phyloP scores from a whole-genome alignment of 2,888 invertebrate genomes.

The Nomada fucata region DNA sequence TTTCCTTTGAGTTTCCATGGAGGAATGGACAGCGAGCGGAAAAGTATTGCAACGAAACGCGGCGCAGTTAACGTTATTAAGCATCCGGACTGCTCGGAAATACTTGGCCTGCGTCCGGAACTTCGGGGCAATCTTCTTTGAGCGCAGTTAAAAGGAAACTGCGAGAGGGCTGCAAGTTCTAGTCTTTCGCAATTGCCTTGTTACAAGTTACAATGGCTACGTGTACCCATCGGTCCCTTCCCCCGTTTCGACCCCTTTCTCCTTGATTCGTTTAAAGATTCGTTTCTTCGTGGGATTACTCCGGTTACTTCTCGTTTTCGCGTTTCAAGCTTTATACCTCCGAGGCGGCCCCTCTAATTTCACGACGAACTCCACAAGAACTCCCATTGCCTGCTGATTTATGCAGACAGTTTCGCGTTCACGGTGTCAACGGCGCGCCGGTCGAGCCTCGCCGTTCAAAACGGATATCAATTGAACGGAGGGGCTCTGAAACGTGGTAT shows the following conservation, averaged over 20 bases:
- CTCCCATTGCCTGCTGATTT: slow-evolving; percentile 14
- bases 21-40: slow-evolving; percentile 5
- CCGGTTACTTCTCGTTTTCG: too few relatives aligned
- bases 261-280: neutral
- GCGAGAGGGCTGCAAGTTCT: slow-evolving; percentile 14
- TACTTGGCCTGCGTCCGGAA: slow-evolving; percentile 23
- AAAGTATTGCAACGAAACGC: slow-evolving; percentile 35
- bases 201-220: slow-evolving; percentile 42
- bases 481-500: slow-evolving; percentile 12
- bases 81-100: slow-evolving; percentile 32
- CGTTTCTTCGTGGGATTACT: too few relatives aligned
- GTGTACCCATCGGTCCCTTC: slow-evolving; percentile 23
- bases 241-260: neutral
- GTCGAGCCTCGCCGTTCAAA: neutral
- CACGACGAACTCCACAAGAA: neutral
- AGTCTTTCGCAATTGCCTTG: slow-evolving; percentile 34
- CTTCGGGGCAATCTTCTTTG: slow-evolving; percentile 32
- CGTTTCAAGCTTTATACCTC: neutral
- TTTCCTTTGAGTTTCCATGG: slow-evolving; percentile 13
- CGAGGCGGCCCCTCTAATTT: neutral
- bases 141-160: slow-evolving; percentile 27
- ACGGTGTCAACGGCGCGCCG: neutral
- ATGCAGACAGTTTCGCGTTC: neutral
- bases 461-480: slow-evolving; percentile 30
- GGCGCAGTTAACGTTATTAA: slow-evolving; percentile 53